phyloP scores from a whole-genome alignment of 2,113 vertebrate species.

The Brienomyrus longianalis region DNA sequence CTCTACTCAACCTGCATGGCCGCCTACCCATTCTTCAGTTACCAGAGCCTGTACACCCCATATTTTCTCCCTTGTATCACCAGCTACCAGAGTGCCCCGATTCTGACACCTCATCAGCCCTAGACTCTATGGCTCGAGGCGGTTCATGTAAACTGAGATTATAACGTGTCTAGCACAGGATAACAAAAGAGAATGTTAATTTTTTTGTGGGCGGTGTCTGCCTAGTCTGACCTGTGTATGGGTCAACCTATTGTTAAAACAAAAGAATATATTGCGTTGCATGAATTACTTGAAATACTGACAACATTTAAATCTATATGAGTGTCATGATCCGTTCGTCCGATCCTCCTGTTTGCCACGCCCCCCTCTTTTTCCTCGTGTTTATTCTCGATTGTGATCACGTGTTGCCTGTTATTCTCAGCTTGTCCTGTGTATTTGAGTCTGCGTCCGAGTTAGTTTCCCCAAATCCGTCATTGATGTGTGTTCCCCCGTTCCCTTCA shows the following conservation, averaged over 20 bases:
- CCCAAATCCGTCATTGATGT: no score
- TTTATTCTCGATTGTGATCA: no score
- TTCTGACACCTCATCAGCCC: neutral
- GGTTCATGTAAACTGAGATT: neutral
- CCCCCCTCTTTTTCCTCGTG: no score
- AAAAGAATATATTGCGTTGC: neutral
- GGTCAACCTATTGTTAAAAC: neutral
- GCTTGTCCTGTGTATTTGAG: no score
- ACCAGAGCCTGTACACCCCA: constrained; percentile 45
- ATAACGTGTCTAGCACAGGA: neutral
- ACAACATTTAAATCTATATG: neutral
- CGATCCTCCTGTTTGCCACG: no score
- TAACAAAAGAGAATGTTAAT: neutral
- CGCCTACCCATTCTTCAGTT: constrained; percentile 32
- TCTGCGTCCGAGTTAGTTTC: no score
- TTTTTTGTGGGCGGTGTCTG: neutral
- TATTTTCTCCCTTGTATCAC: constrained; percentile 38
- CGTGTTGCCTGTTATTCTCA: no score
- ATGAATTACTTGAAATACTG: neutral
- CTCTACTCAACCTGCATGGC: constrained; percentile 43
- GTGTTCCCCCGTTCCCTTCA: no score
- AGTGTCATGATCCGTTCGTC: no score
- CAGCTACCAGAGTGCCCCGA: neutral
- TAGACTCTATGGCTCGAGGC: constrained; percentile 24
- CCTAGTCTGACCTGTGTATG: neutral